A percentile compares a stretch with the other conserved stretches of the same genome.
These are phyloP conservation scores for Rhyacichthys aspro DNA, from an alignment of 2,797 vertebrate genomes.

Conservation along the genomic window DNA sequence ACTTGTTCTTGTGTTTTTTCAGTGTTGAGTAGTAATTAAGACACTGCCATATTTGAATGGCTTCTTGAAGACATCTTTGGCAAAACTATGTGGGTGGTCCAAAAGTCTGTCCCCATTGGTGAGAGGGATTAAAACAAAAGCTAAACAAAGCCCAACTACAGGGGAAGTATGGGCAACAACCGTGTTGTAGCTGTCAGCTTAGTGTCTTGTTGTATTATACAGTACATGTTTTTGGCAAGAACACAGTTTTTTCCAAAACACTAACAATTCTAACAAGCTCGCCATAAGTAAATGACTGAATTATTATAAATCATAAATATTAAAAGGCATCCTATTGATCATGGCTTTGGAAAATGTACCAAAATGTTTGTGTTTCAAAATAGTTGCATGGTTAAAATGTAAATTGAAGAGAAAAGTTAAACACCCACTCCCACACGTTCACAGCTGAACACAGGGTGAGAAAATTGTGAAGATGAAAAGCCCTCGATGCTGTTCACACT, in stretches of 20 bases:
- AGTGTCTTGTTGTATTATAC: slow-evolving; percentile 49
- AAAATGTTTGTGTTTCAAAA: too few species aligned
- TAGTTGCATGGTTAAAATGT: too few species aligned
- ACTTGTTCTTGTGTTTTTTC: slow-evolving; percentile 62
- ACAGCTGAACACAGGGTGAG: slow-evolving; percentile 47
- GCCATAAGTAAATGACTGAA: too few species aligned
- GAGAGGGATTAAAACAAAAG: slow-evolving; percentile 80
- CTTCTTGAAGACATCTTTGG: slow-evolving; percentile 73
- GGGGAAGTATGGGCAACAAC: slow-evolving; percentile 60
- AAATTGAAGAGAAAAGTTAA: too few species aligned
- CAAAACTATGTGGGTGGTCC: slow-evolving; percentile 78
- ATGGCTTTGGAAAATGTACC: too few species aligned
- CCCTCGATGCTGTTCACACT: slow-evolving; percentile 83
- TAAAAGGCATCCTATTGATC: too few species aligned
- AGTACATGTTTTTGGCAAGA: neutral
- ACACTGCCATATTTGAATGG: slow-evolving; percentile 71
- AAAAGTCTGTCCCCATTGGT: slow-evolving; percentile 73
- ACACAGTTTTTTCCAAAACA: too few species aligned
- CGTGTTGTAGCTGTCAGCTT: slow-evolving; percentile 67
- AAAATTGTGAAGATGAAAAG: slow-evolving; percentile 58
- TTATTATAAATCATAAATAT: too few species aligned
- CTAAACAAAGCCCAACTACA: slow-evolving; percentile 71
- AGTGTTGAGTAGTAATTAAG: slow-evolving; percentile 66
- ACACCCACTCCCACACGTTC: slow-evolving; percentile 9
- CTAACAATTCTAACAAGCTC: too few species aligned